Percentiles rank a stretch among this genome's conserved stretches.
Conservation (phyloP, 1,140 invertebrate species). For the Scaptomyza graminum region DNA sequence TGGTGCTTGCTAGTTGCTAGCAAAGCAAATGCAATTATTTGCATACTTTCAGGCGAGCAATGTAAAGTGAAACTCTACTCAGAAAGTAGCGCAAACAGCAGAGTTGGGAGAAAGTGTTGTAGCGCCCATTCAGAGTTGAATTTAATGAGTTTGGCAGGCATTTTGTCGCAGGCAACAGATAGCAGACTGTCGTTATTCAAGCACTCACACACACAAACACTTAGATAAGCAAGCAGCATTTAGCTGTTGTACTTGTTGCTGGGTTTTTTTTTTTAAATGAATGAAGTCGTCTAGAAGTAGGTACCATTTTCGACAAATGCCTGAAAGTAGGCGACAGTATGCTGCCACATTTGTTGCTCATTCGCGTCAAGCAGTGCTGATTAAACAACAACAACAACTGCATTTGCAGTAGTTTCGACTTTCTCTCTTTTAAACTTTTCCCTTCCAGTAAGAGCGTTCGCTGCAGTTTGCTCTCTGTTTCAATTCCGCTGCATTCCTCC, state of each 20-base stretch:
- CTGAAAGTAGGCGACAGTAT: constrained; percentile 31
- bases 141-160: constrained; percentile 26
- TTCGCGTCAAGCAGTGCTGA: constrained; percentile 2
- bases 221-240: constrained; percentile 3
- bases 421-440: not conserved
- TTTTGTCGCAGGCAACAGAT: constrained; percentile 12
- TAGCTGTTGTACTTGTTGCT: constrained; percentile 66
- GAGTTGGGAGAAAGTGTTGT: not conserved
- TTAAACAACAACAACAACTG: constrained; percentile 8
- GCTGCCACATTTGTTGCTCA: constrained; percentile 25
- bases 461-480: constrained; percentile 20
- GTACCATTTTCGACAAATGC: constrained; percentile 44
- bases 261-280: constrained; percentile 39
- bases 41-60: constrained; percentile 25
- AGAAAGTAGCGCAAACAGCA: constrained; percentile 2
- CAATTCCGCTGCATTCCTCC: constrained; percentile 30
- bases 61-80: not conserved
- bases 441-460: constrained; percentile 33
- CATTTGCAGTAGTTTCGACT: not conserved
- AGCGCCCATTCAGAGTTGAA: constrained; percentile 5
- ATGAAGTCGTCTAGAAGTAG: constrained; percentile 38
- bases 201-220: constrained; percentile 23
- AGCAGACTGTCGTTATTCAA: constrained; percentile 10
- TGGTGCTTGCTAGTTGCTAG: constrained; percentile 1
- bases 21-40: constrained; percentile 36